phyloP scores from a whole-genome alignment of 2,888 invertebrate species.

The Caenorhabditis imperialis region DNA sequence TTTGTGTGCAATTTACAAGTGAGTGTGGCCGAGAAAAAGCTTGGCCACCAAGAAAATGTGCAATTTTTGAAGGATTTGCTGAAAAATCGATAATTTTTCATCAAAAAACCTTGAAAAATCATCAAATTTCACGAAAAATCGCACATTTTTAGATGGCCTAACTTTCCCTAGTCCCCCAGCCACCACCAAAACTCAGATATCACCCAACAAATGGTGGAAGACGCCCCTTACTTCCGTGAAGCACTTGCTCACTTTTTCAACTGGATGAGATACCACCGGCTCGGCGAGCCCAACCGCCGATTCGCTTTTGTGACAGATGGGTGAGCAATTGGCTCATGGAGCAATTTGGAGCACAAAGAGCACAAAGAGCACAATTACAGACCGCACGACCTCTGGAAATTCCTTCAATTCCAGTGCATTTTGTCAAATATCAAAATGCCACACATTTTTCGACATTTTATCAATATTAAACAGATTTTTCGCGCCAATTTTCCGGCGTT shows the following conservation, averaged over 20 bases:
- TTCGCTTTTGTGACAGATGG: conserved; percentile 82
- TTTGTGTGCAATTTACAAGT: conserved; percentile 81
- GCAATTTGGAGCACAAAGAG: no score
- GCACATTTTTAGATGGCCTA: no score
- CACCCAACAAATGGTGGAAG: conserved; percentile 80
- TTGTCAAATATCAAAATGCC: conserved; percentile 60
- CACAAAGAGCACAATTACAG: conserved; percentile 21
- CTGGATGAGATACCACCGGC: conserved; percentile 80
- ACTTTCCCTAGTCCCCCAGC: not conserved
- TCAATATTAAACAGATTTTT: conserved; percentile 79
- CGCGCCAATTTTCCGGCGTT: conserved; percentile 22
- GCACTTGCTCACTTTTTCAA: conserved; percentile 80
- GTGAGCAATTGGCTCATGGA: conserved; percentile 68
- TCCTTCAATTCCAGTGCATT: conserved; percentile 81
- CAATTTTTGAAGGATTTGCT: no score
- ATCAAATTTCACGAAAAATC: not conserved
- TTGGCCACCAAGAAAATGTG: no score
- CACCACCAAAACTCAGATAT: conserved; percentile 57
- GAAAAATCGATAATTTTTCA: no score
- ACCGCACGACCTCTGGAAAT: conserved; percentile 82
- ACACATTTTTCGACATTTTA: conserved; percentile 79
- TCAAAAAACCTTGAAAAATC: not conserved
- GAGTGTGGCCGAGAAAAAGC: not conserved
- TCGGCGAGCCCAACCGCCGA: conserved; percentile 77
- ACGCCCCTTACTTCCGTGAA: conserved; percentile 80